Conservation (phyloP, 2,797 vertebrate genomes). For the Rhinophrynus dorsalis region DNA sequence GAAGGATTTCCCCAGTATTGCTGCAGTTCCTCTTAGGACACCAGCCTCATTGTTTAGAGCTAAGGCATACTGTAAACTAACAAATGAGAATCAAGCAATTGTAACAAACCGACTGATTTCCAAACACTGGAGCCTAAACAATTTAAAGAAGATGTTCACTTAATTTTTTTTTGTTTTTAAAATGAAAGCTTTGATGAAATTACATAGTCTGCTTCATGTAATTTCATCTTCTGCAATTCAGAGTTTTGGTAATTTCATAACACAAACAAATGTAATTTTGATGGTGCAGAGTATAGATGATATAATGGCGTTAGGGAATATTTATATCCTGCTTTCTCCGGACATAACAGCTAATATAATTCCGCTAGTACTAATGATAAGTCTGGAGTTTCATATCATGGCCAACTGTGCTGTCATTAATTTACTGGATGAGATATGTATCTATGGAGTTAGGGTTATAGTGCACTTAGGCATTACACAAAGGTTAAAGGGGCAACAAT, state of each 20-base stretch:
- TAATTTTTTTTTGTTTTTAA: constrained; percentile 51
- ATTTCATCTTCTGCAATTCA: constrained; percentile 62
- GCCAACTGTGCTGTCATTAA: constrained; percentile 12
- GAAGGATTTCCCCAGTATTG: too few relatives aligned
- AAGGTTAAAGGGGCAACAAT: not conserved
- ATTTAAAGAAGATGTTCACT: constrained; percentile 48
- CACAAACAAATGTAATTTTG: constrained; percentile 67
- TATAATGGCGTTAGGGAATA: constrained; percentile 62
- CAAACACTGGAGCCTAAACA: not conserved
- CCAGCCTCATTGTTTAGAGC: too few relatives aligned
- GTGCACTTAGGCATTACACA: not conserved
- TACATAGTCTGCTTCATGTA: constrained; percentile 58
- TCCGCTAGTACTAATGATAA: constrained; percentile 55
- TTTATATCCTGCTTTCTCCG: constrained; percentile 55
- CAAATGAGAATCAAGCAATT: constrained; percentile 34
- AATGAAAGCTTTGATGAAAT: constrained; percentile 57
- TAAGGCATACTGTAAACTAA: constrained; percentile 11
- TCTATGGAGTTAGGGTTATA: not conserved
- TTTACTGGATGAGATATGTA: constrained; percentile 17
- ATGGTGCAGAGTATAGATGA: constrained; percentile 55
- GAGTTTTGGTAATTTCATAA: constrained; percentile 67
- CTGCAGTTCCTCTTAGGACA: too few relatives aligned
- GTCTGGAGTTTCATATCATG: constrained; percentile 62
- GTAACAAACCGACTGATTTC: constrained; percentile 15
- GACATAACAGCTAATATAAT: constrained; percentile 59